phyloP scores from a whole-genome alignment of 2,888 invertebrate genomes.

The Aporophyla lueneburgensis region DNA sequence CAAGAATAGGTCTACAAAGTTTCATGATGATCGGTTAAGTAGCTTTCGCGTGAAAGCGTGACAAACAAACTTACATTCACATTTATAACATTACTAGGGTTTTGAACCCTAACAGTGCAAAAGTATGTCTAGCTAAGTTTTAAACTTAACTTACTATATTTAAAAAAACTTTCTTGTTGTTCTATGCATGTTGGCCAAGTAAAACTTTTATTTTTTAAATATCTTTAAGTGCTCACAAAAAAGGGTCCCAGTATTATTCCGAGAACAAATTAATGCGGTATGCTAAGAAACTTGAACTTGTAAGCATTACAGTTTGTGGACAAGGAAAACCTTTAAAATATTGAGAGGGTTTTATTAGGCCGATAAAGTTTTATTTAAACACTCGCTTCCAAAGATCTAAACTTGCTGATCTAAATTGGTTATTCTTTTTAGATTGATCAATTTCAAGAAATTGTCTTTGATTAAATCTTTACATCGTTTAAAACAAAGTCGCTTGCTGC shows the following conservation, averaged over 20 bases:
- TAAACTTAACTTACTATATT: too few species aligned
- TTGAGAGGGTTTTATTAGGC: background rate
- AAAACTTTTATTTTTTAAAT: conserved; percentile 2
- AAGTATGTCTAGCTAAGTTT: too few species aligned
- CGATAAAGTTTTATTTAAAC: conserved; percentile 22
- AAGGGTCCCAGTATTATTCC: conserved; percentile 9
- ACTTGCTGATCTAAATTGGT: background rate
- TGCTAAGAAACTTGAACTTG: conserved; percentile 13
- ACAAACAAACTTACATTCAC: too few species aligned
- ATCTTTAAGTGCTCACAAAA: conserved; percentile 6
- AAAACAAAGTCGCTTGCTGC: too few species aligned
- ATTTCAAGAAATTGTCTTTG: background rate
- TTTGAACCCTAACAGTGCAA: too few species aligned
- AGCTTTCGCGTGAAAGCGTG: too few species aligned
- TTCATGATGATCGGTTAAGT: too few species aligned
- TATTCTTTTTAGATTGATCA: background rate
- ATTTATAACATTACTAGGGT: too few species aligned
- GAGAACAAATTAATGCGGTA: conserved; percentile 17
- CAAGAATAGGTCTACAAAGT: too few species aligned
- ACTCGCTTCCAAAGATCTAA: background rate
- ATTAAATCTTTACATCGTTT: background rate
- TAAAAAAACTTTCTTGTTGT: background rate
- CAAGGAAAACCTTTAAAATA: conserved; percentile 16
- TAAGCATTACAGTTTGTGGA: background rate
- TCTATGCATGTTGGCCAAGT: background rate